A percentile compares a stretch with the other conserved stretches of the same genome.
These are phyloP conservation scores for Diaphora mendica DNA, from an alignment of 2,888 invertebrate species.

Conservation along the genomic window DNA sequence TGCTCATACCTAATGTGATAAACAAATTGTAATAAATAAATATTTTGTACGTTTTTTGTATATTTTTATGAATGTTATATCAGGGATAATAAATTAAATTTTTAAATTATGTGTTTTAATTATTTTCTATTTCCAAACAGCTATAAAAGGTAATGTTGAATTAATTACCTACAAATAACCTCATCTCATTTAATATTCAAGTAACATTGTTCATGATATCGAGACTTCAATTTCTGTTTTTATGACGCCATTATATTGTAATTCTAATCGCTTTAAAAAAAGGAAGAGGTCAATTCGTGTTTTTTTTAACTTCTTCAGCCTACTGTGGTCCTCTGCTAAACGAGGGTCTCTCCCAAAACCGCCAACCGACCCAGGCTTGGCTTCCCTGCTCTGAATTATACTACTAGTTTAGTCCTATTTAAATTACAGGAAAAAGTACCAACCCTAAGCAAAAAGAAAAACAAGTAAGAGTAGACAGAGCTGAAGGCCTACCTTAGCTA, in stretches of 20 bases:
- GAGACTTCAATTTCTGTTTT: not conserved
- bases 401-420: too few species aligned
- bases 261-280: not conserved
- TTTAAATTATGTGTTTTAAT: constrained; percentile 50
- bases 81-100: constrained; percentile 71
- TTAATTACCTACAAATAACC: not conserved
- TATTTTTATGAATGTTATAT: constrained; percentile 73
- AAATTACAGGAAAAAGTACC: too few species aligned
- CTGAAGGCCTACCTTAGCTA: too few species aligned
- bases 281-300: not conserved
- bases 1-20: constrained; percentile 57
- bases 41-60: constrained; percentile 71
- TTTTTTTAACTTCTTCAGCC: too few species aligned
- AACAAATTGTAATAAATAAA: constrained; percentile 60
- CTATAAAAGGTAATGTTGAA: not conserved
- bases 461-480: too few species aligned
- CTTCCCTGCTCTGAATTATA: too few species aligned
- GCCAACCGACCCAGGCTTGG: too few species aligned
- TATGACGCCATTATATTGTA: too few species aligned
- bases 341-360: too few species aligned
- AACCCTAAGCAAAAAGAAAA: too few species aligned
- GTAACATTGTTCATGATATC: not conserved
- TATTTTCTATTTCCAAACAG: constrained; percentile 1
- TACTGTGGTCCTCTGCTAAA: too few species aligned
- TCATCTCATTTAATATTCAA: not conserved